A percentile compares a stretch with the other conserved stretches of the same genome.
Conservation (phyloP, 2,888 invertebrate species). For the Iselma pallidipennis region DNA sequence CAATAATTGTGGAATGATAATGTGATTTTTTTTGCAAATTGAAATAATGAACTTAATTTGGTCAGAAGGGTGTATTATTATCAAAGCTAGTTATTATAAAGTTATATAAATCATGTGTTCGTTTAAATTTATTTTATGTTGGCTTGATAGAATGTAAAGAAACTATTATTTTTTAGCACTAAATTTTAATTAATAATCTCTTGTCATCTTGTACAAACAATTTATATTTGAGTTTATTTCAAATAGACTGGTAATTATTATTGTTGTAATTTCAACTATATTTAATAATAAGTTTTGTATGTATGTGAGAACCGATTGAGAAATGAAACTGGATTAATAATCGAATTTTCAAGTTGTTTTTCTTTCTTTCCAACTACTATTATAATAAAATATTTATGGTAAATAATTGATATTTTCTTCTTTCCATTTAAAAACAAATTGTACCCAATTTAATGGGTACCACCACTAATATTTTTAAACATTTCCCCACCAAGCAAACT, state of each 20-base stretch:
- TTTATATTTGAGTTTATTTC: background rate
- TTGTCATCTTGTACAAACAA: background rate
- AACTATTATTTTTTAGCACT: background rate
- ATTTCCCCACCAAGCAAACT: constrained; percentile 65
- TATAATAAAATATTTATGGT: constrained; percentile 5
- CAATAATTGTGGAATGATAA: background rate
- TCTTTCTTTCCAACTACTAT: background rate
- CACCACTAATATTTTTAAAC: constrained; percentile 57
- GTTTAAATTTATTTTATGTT: background rate
- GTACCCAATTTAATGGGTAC: background rate
- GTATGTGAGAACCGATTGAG: background rate
- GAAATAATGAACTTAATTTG: background rate
- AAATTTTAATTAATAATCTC: background rate
- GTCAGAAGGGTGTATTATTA: background rate
- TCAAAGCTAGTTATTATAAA: constrained; percentile 5
- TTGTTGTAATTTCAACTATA: background rate
- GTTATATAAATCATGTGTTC: constrained; percentile 16
- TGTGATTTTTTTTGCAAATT: constrained; percentile 1
- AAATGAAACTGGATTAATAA: background rate
- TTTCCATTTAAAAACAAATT: too few species aligned
- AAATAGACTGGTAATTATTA: constrained; percentile 7
- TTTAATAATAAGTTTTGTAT: background rate
- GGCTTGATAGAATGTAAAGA: background rate
- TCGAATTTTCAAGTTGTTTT: background rate
- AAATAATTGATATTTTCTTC: background rate